Percentiles rank a stretch among this genome's conserved stretches.
Conservation (phyloP, 2,113 vertebrate genomes). For the Thalassoma bifasciatum region DNA sequence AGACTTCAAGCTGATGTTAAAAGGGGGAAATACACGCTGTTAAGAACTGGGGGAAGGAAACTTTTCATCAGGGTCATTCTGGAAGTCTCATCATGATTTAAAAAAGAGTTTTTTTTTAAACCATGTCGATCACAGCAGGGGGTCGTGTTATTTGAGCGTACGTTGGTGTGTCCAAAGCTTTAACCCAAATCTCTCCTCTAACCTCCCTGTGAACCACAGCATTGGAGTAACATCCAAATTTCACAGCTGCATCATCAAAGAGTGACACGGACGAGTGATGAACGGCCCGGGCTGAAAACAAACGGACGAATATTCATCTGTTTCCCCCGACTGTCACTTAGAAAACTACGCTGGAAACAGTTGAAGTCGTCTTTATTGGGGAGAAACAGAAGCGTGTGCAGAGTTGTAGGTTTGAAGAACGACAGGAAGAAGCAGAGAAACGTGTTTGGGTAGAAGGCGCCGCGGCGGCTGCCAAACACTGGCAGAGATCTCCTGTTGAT, state of each 20-base stretch:
- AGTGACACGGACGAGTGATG: not conserved
- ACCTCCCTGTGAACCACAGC: constrained; percentile 15
- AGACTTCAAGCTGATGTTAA: too few species aligned
- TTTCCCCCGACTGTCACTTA: not conserved
- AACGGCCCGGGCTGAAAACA: not conserved
- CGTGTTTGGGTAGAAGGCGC: constrained; percentile 18
- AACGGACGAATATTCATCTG: not conserved
- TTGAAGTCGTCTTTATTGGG: too few species aligned
- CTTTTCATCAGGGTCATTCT: too few species aligned
- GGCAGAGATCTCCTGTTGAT: constrained; percentile 58
- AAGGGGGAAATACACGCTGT: too few species aligned
- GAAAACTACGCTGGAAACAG: not conserved
- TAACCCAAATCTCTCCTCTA: constrained; percentile 9
- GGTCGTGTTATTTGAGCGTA: too few species aligned
- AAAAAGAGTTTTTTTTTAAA: too few species aligned
- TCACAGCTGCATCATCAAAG: constrained; percentile 22
- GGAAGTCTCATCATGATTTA: too few species aligned
- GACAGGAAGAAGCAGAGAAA: constrained; percentile 32
- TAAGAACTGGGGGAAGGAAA: too few species aligned
- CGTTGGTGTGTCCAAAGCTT: too few species aligned
- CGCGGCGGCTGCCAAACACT: constrained; percentile 29
- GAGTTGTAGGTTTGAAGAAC: too few species aligned
- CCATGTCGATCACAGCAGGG: too few species aligned
- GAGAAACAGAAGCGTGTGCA: too few species aligned
- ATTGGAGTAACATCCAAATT: not conserved